Evolutionary conservation across 2,113 vertebrate genomes (phyloP).

Genomic region (Apistogramma diplotaenia): DNA sequence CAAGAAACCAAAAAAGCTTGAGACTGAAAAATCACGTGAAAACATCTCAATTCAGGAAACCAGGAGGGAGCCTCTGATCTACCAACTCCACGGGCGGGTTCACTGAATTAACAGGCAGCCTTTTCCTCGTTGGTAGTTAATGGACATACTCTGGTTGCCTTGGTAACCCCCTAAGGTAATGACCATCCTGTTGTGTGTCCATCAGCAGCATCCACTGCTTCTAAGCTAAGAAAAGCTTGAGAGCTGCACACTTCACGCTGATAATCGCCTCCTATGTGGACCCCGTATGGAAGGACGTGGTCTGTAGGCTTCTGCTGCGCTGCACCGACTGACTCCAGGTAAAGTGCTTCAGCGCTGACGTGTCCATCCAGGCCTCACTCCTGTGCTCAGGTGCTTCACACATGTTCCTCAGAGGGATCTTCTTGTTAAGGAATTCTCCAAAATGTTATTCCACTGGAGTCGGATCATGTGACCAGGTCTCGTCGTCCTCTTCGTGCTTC

Average conservation of each 20-base stretch:
- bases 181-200: neutral
- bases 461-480: neutral
- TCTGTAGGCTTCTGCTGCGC: neutral
- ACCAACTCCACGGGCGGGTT: too few relatives aligned
- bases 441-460: neutral
- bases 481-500: neutral
- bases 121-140: neutral
- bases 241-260: neutral
- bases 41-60: neutral
- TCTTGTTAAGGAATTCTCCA: neutral
- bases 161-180: neutral
- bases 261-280: neutral
- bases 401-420: neutral
- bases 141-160: neutral
- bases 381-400: neutral
- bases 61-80: fast-evolving
- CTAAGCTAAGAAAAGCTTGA: neutral
- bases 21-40: neutral
- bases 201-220: neutral
- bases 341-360: neutral
- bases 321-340: neutral
- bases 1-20: neutral
- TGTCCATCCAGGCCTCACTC: neutral
- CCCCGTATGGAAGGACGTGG: neutral
- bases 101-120: neutral